These are phyloP conservation scores for Bombus consobrinus DNA, from an alignment of 1,140 invertebrate genomes.

Conservation along the genomic window DNA sequence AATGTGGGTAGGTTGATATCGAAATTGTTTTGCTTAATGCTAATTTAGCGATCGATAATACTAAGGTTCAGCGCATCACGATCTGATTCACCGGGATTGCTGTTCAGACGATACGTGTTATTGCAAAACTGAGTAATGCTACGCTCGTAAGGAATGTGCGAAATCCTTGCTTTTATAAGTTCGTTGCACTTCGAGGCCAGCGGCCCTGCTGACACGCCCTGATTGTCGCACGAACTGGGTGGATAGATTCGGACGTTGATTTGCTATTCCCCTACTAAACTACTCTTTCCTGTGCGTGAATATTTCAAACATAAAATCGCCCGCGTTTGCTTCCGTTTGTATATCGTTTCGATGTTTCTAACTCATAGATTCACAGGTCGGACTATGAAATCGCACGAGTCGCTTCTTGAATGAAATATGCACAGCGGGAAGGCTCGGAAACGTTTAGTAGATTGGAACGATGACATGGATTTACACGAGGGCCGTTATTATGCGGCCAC, in stretches of 20 bases:
- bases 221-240: conserved; percentile 46
- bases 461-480: conserved; percentile 2
- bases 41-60: not conserved
- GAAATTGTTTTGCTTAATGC: not conserved
- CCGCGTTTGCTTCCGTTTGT: not conserved
- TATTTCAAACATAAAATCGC: not conserved
- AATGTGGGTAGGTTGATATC: not conserved
- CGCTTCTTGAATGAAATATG: not conserved
- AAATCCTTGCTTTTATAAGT: conserved; percentile 48
- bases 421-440: not conserved
- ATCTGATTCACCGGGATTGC: conserved; percentile 26
- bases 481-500: not conserved
- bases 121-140: conserved; percentile 55
- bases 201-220: conserved; percentile 48
- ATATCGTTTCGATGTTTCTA: not conserved
- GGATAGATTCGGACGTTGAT: conserved; percentile 44
- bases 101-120: conserved; percentile 11
- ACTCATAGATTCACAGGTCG: not conserved
- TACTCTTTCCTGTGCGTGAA: not conserved
- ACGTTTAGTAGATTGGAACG: conserved; percentile 4
- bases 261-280: conserved; percentile 22
- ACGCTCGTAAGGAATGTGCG: conserved; percentile 45
- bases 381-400: not conserved
- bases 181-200: conserved; percentile 56
- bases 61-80: not conserved